Conservation (phyloP, 1,140 invertebrate species). For the Temnothorax longispinosus region DNA sequence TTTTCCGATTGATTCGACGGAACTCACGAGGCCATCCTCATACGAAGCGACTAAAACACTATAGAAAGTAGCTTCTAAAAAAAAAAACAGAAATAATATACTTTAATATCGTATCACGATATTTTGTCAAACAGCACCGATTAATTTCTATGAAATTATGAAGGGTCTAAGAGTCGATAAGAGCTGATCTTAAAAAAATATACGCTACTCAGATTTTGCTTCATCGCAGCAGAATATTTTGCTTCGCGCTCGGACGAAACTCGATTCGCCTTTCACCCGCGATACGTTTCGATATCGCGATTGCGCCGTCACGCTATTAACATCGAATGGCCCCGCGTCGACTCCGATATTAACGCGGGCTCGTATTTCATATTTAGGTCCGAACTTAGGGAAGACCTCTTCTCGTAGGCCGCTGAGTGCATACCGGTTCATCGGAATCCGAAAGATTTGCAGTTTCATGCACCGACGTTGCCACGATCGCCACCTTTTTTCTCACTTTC, state of each 20-base stretch:
- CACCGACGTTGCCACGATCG: slow-evolving; percentile 63
- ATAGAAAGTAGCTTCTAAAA: background rate
- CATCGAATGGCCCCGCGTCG: slow-evolving; percentile 15
- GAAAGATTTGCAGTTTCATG: slow-evolving; percentile 77
- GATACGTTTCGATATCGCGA: slow-evolving; percentile 6
- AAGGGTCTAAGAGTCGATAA: background rate
- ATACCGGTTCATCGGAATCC: slow-evolving; percentile 73
- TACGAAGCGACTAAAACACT: background rate
- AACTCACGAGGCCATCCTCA: background rate
- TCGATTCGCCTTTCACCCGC: background rate
- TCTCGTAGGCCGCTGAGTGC: slow-evolving; percentile 4
- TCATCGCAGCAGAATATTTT: background rate
- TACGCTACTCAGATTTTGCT: background rate
- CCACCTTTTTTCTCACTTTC: slow-evolving; percentile 60
- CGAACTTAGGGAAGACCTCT: background rate
- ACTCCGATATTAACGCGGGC: slow-evolving; percentile 8
- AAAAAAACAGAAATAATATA: no score
- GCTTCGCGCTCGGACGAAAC: background rate
- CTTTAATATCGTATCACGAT: background rate
- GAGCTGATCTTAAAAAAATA: background rate
- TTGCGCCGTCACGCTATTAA: background rate
- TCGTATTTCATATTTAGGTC: slow-evolving; percentile 44
- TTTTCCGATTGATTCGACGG: slow-evolving; percentile 19
- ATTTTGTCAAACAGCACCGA: background rate
- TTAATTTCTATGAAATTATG: background rate